Percentiles rank a stretch among this genome's conserved stretches.
Evolutionary conservation across 2,113 vertebrate genomes (phyloP).

Genomic region (Halichoerus grypus): DNA sequence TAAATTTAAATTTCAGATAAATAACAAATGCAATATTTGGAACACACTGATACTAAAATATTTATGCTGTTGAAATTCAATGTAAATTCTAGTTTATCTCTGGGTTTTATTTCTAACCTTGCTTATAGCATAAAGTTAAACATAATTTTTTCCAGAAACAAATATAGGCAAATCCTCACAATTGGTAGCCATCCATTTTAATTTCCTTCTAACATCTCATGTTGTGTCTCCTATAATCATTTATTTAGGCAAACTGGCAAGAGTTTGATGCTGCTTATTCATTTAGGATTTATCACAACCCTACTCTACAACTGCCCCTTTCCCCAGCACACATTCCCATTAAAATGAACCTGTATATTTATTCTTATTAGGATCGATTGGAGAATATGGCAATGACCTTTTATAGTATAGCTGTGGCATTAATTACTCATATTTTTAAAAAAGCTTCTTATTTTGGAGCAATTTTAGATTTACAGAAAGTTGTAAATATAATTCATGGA

Average conservation of each 20-base stretch:
- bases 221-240: neutral
- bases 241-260: neutral
- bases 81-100: constrained; percentile 44
- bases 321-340: neutral
- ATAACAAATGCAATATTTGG: constrained; percentile 55
- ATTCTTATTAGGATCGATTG: neutral
- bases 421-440: neutral
- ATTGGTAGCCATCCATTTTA: neutral
- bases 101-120: constrained; percentile 42
- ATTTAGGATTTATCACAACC: neutral
- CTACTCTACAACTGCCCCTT: too few species aligned
- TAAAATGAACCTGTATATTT: neutral
- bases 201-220: neutral
- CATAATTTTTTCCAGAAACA: neutral
- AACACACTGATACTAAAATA: constrained; percentile 56
- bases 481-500: neutral
- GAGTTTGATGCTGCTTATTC: neutral
- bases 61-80: constrained; percentile 56
- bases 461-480: neutral
- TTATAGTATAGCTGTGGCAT: neutral
- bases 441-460: neutral
- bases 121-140: neutral
- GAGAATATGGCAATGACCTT: neutral
- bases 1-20: constrained; percentile 71
- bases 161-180: neutral